phyloP scores from a whole-genome alignment of 2,888 invertebrate species.

The Pimpla rufipes region DNA sequence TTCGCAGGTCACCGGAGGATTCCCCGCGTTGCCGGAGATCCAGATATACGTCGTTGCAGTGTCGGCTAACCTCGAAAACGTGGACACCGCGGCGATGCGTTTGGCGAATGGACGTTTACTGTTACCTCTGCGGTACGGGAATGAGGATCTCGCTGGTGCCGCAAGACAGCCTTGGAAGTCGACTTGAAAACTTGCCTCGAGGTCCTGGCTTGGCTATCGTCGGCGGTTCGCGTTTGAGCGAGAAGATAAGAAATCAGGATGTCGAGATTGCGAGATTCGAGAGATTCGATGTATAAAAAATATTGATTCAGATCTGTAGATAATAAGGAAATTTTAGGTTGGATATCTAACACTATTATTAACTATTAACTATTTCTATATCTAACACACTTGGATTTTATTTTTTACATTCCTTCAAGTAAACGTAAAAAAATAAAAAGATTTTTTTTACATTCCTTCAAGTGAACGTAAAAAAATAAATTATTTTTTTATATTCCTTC shows the following conservation, averaged over 20 bases:
- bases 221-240: constrained; percentile 76
- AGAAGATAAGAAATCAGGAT: constrained; percentile 23
- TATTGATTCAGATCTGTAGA: too few relatives aligned
- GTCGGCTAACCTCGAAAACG: constrained; percentile 8
- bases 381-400: too few relatives aligned
- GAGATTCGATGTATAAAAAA: too few relatives aligned
- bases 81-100: constrained; percentile 9
- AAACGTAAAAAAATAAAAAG: too few relatives aligned
- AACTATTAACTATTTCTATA: too few relatives aligned
- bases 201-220: constrained; percentile 62
- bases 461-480: too few relatives aligned
- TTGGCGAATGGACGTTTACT: constrained; percentile 56
- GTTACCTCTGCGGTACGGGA: constrained; percentile 23
- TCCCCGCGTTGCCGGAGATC: constrained; percentile 45
- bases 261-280: constrained; percentile 28
- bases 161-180: constrained; percentile 22
- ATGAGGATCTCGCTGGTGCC: constrained; percentile 30
- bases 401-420: too few relatives aligned
- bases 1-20: constrained; percentile 59
- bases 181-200: neutral
- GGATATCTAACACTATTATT: too few relatives aligned
- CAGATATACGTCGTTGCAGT: constrained; percentile 44
- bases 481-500: too few relatives aligned
- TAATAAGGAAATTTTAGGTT: too few relatives aligned
- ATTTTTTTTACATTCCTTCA: too few relatives aligned